Evolutionary conservation across 2,888 invertebrate species (phyloP).

Genomic region (Pristionchus entomophagus): DNA sequence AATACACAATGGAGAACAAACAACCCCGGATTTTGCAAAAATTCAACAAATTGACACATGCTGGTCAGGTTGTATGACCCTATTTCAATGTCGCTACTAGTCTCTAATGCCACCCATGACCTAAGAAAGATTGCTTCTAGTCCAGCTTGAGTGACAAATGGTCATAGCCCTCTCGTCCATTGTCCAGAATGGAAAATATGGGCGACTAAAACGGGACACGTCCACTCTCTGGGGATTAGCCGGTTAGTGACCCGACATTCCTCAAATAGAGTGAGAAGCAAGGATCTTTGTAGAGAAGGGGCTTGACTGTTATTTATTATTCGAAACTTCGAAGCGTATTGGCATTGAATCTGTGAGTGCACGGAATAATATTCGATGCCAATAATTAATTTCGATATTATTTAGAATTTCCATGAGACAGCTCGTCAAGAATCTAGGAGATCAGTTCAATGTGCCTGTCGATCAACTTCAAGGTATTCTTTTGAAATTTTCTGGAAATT

Average conservation of each 20-base stretch:
- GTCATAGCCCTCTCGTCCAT: neutral
- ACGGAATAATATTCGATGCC: neutral
- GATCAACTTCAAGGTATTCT: conserved; percentile 47
- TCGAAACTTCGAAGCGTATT: too few species aligned
- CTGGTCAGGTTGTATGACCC: too few species aligned
- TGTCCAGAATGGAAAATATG: conserved; percentile 1
- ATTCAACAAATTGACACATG: too few species aligned
- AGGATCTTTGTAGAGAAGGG: too few species aligned
- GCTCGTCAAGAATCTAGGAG: conserved; percentile 72
- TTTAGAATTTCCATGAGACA: conserved; percentile 72
- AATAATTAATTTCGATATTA: neutral
- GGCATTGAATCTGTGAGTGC: neutral
- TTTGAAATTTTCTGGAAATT: too few species aligned
- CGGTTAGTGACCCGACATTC: too few species aligned
- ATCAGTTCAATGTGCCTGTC: conserved; percentile 73
- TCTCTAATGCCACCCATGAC: neutral
- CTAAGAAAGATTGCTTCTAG: neutral
- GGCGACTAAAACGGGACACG: neutral
- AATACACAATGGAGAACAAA: too few species aligned
- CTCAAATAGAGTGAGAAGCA: too few species aligned
- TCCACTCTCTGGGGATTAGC: neutral
- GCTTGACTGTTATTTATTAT: too few species aligned
- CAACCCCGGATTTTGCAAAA: too few species aligned
- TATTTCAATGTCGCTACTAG: too few species aligned
- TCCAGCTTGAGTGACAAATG: neutral